Evolutionary conservation across 2,113 vertebrate species (phyloP), one percentile per base, ranked within the genome.

Genomic region (Prolemur simus): DNA sequence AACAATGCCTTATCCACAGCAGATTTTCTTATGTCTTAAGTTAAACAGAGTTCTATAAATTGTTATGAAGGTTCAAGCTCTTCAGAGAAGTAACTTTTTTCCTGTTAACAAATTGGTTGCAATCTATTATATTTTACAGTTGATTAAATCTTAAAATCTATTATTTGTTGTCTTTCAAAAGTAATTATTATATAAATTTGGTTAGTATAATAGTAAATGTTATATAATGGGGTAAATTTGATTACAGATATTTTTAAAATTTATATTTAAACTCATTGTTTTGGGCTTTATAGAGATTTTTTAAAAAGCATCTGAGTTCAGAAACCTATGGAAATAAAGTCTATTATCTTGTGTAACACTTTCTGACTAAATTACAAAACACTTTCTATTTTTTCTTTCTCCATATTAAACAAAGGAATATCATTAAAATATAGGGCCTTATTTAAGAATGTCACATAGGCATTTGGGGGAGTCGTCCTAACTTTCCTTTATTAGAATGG

Each of bases 11-110:
- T 69, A 23, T n/a, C 83, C 54, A 82, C 87, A 93, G 92, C 58
- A 89, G 56, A 54, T 0, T 91, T 95, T 47, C 71, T 88, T 80
- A 17, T 14, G 87, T 25, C 84, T 63, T 88, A 37, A 96, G 88
- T 89, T 95, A 90, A 95, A 93, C 21, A 68, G 89, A 95, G 12
- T 64, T 94, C 89, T 89, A 5, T 77, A 93, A 87, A 93, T 89
- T 87, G 47, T 94, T 74, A 47, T 52, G 66, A 93, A 78, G 15
- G 17, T 64, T 63, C 27, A 68, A 21, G 15, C 25, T 81, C 77
- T 78, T 95, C 58, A 68, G 60, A 81, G 21, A 58, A 83, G 23
- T 29, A 52, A 37, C n/a, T 81, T 78, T 64, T 47, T 85, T 95
- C 52, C 82, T 91, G 29, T 94, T 89, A 82, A 42, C 47, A 60